These are phyloP conservation scores for Prochilodus magdalenae DNA, from an alignment of 2,113 vertebrate genomes.

Conservation along the genomic window DNA sequence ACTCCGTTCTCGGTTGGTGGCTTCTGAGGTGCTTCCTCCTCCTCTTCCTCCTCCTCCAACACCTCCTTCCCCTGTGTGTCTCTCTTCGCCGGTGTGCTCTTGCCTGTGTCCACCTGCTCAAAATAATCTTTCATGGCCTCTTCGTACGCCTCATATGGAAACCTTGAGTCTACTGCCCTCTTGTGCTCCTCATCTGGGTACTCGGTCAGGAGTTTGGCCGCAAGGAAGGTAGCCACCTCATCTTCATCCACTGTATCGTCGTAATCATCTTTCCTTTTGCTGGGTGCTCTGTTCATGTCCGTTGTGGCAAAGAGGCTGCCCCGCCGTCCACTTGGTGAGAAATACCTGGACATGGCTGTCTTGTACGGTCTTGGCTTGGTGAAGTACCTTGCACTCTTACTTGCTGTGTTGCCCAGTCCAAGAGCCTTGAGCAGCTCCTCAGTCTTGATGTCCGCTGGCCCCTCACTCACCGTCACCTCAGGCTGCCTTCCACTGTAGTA, in stretches of 20 bases:
- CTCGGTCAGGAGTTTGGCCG: slow-evolving; percentile 87
- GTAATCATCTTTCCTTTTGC: slow-evolving; percentile 82
- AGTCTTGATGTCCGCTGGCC: slow-evolving; percentile 86
- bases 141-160: slow-evolving; percentile 85
- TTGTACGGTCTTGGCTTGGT: slow-evolving; percentile 82
- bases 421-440: slow-evolving; percentile 93
- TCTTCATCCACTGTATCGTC: slow-evolving; percentile 85
- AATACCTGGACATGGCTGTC: slow-evolving; percentile 75
- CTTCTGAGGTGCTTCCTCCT: slow-evolving; percentile 72
- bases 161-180: slow-evolving; percentile 73
- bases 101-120: slow-evolving; percentile 76
- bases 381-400: slow-evolving; percentile 81
- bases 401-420: slow-evolving; percentile 83
- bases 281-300: slow-evolving; percentile 81
- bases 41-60: not conserved
- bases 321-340: slow-evolving; percentile 76
- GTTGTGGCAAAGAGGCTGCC: slow-evolving; percentile 79
- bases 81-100: slow-evolving; percentile 77
- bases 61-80: slow-evolving; percentile 68
- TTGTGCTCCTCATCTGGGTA: slow-evolving; percentile 85
- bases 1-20: slow-evolving; percentile 84
- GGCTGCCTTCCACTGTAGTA: slow-evolving; percentile 82
- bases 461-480: slow-evolving; percentile 71
- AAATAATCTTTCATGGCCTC: slow-evolving; percentile 86
- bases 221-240: slow-evolving; percentile 89